Conservation (phyloP, 2,888 invertebrate genomes). For the Shargacucullia verbasci region DNA sequence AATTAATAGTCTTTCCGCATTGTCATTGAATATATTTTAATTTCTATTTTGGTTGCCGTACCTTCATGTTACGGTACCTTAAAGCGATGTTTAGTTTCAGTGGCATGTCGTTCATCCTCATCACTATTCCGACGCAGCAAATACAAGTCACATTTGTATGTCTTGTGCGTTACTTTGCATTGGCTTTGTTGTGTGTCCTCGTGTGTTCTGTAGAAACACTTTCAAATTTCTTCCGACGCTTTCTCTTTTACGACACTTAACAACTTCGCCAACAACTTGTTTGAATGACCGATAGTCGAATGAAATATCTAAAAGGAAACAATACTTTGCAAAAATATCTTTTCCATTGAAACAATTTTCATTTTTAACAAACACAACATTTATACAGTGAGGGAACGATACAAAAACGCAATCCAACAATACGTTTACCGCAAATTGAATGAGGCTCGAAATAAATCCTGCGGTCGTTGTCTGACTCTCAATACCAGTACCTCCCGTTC, state of each 20-base stretch:
- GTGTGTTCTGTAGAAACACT: conserved; percentile 74
- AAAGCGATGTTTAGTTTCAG: conserved; percentile 29
- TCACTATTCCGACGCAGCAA: conserved; percentile 76
- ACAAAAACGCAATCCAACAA: conserved; percentile 83
- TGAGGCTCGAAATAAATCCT: conserved; percentile 86
- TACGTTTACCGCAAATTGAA: conserved; percentile 87
- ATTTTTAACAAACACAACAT: conserved; percentile 66
- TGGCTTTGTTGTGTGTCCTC: conserved; percentile 75
- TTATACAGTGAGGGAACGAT: conserved; percentile 70
- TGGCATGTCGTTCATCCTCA: conserved; percentile 63
- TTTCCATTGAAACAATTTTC: conserved; percentile 48
- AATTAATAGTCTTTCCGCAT: conserved; percentile 11
- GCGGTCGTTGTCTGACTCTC: conserved; percentile 84
- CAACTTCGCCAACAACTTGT: conserved; percentile 41
- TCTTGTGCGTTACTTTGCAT: conserved; percentile 70
- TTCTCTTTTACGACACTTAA: conserved; percentile 71
- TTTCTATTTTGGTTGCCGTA: not conserved
- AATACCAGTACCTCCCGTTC: conserved; percentile 74
- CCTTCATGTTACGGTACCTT: not conserved
- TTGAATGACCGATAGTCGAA: conserved; percentile 39
- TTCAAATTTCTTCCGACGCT: conserved; percentile 76
- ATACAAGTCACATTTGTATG: conserved; percentile 78
- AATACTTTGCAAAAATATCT: not conserved
- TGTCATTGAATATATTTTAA: not conserved
- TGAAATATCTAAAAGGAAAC: conserved; percentile 1